These are phyloP conservation scores for Trichomalopsis sarcophagae DNA, from an alignment of 1,140 invertebrate genomes.

Conservation along the genomic window DNA sequence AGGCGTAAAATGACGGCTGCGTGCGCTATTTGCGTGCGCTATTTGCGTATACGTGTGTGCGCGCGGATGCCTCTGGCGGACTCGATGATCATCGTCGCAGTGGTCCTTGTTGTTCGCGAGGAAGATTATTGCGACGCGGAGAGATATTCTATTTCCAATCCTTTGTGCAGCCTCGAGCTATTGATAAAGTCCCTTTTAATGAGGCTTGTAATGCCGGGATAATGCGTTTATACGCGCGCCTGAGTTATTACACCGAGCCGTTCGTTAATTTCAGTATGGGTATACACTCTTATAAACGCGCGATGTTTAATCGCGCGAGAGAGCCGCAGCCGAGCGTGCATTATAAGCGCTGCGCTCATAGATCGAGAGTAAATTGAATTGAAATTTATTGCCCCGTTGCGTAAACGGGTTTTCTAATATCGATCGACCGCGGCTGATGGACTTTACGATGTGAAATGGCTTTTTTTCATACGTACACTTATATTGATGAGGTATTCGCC, in stretches of 20 bases:
- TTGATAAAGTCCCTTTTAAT: slow-evolving; percentile 47
- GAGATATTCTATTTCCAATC: slow-evolving; percentile 25
- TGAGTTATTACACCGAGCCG: background rate
- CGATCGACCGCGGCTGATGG: background rate
- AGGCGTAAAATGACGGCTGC: slow-evolving; percentile 50
- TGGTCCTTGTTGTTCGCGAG: background rate
- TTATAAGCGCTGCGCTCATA: background rate
- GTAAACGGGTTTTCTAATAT: slow-evolving; percentile 9
- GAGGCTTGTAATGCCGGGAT: slow-evolving; percentile 27
- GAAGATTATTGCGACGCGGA: background rate
- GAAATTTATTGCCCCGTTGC: slow-evolving; percentile 17
- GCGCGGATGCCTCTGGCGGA: background rate
- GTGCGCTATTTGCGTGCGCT: background rate
- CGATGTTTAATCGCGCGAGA: slow-evolving; percentile 12
- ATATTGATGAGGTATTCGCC: too few relatives aligned
- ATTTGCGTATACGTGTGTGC: background rate
- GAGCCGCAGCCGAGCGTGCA: background rate
- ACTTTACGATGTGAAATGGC: background rate
- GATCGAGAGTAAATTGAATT: slow-evolving; percentile 24
- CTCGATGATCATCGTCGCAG: background rate
- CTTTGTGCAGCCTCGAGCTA: slow-evolving; percentile 23
- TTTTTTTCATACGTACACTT: too few relatives aligned
- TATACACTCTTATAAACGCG: background rate
- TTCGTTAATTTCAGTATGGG: slow-evolving; percentile 32
- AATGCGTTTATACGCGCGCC: slow-evolving; percentile 7